Conservation (phyloP, 2,888 invertebrate genomes). For the Sphaeridia pumilis region DNA sequence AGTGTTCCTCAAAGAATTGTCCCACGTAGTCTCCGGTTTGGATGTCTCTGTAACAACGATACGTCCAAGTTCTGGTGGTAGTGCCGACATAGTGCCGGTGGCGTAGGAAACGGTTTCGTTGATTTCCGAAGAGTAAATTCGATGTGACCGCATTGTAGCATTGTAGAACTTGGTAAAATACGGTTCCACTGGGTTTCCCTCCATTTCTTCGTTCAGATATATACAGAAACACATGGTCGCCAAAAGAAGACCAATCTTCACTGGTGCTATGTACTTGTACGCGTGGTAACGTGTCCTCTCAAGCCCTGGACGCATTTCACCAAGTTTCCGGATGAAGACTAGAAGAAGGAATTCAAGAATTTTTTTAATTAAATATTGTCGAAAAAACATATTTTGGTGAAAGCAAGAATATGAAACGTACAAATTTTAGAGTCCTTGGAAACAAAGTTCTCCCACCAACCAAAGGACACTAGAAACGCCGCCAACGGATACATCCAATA, state of each 20-base stretch:
- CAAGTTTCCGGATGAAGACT: conserved; percentile 37
- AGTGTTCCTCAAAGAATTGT: conserved; percentile 25
- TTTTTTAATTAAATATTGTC: conserved; percentile 37
- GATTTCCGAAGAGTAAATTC: conserved; percentile 36
- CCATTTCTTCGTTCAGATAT: conserved; percentile 38
- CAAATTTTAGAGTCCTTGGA: conserved; percentile 4
- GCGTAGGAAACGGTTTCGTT: conserved; percentile 3
- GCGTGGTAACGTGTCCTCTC: conserved; percentile 56
- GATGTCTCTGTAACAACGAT: neutral
- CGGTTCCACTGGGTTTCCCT: too few species aligned
- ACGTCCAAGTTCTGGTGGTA: neutral
- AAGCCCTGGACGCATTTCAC: conserved; percentile 47
- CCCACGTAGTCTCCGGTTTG: neutral
- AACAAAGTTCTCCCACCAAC: conserved; percentile 78
- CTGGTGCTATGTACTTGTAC: conserved; percentile 58
- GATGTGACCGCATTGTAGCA: conserved; percentile 14
- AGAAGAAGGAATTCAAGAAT: conserved; percentile 19
- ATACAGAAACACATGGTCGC: conserved; percentile 51
- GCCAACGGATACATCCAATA: conserved; percentile 54
- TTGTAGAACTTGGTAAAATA: conserved; percentile 36
- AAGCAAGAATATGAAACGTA: conserved; percentile 2
- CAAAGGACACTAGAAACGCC: conserved; percentile 55
- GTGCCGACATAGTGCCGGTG: neutral
- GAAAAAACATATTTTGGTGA: neutral
- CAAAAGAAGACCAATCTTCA: conserved; percentile 66